Conservation (phyloP, 2,888 invertebrate genomes). For the Orchesella flavescens region DNA sequence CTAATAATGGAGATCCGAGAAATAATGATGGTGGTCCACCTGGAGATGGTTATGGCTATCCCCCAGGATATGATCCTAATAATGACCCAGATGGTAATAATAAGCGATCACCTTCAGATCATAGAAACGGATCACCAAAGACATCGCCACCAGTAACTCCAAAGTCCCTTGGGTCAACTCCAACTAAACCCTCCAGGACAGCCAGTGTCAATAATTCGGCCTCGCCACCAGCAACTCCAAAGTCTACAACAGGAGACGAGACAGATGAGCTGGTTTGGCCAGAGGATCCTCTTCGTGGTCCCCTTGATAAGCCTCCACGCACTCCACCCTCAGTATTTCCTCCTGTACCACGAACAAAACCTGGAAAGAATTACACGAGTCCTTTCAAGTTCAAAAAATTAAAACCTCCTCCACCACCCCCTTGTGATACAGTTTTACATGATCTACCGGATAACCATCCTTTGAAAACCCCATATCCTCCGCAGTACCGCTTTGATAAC, state of each 20-base stretch:
- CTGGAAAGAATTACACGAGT: constrained; percentile 25
- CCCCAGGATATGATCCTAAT: background rate
- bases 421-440: constrained; percentile 8
- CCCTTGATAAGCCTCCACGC: constrained; percentile 30
- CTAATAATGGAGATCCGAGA: background rate
- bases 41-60: background rate
- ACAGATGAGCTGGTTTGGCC: constrained; percentile 34
- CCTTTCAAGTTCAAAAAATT: constrained; percentile 42
- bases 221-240: background rate
- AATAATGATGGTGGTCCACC: background rate
- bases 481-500: constrained; percentile 47
- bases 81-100: background rate
- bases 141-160: background rate
- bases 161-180: background rate
- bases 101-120: background rate
- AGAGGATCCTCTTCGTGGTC: constrained; percentile 19
- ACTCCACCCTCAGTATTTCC: background rate
- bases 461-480: constrained; percentile 48
- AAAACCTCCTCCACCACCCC: background rate
- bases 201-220: background rate
- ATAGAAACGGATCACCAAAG: constrained; percentile 1
- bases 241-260: constrained; percentile 4
- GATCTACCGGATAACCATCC: constrained; percentile 45
- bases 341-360: background rate
- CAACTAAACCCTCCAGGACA: background rate